Evolutionary conservation across 2,888 invertebrate genomes (phyloP), one percentile per base, ranked within the genome.

Genomic region (Anarsia innoxiella): DNA sequence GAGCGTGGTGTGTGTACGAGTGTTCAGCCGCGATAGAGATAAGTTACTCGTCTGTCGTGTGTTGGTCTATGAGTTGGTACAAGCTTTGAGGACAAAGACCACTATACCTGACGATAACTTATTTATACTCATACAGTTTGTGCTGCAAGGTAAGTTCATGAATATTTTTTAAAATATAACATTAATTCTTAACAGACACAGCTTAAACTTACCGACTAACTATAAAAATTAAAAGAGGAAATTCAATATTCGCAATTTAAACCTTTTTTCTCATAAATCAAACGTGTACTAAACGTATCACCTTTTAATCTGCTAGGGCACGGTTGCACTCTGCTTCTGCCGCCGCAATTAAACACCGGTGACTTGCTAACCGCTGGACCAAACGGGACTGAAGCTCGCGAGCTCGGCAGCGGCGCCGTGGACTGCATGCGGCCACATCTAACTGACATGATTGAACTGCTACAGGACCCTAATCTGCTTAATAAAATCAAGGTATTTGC

Each of bases 31-130:
- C 70, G 99, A 99, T 73, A 87, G 99, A 12, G 99, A 99, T 79
- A 97, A 97, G 84, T 87, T 96, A 67, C 90, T 95, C 45, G 87
- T 99, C 31, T 95, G 97, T 35, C 88, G 99, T 35, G 94, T 95
- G 58, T 90, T 97, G 36, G 95, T 98, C 28, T 95, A 92, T 67
- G 99, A 99, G 78, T 87, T 99, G 50, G 92, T 98, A 31, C 97
- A 97, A 71, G 97, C 97, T 0, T 87, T 99, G 42, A 94, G 97
- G 68, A 97, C 99, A 69, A 99, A 99, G 84, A 93, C 93, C 8
- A 92, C 92, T 23, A 91, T 99, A 49, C 97, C 98, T 0, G 98
- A 99, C 71, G 92, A 94, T 31, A 99, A 99, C 85, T 90, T 99
- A 41, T 86, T 99, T 26, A 89, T 96, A 66, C 87, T 99, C 11